Conservation (phyloP, 2,888 invertebrate genomes). For the Altica lythri region DNA sequence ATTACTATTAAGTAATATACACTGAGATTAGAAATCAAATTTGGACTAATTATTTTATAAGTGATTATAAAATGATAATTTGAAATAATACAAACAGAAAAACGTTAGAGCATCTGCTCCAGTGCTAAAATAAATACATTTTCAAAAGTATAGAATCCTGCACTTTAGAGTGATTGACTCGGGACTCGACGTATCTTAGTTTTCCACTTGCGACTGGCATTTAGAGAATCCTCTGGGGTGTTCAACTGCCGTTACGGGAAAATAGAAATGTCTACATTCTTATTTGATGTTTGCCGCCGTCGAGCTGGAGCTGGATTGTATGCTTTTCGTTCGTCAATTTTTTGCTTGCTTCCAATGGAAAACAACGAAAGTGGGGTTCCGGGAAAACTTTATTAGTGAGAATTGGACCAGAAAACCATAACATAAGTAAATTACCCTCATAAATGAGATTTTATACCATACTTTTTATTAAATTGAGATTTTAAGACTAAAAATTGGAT, state of each 20-base stretch:
- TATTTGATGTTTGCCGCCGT: conserved; percentile 32
- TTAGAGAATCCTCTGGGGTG: conserved; percentile 37
- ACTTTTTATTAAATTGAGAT: background rate
- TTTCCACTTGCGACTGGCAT: conserved; percentile 38
- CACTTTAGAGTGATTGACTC: conserved; percentile 37
- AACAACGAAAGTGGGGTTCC: background rate
- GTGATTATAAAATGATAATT: no score
- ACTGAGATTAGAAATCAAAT: no score
- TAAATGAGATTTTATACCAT: no score
- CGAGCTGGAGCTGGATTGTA: conserved; percentile 20
- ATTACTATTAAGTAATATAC: no score
- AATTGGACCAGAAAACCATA: no score
- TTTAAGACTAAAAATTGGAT: background rate
- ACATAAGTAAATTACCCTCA: no score
- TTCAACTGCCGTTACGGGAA: conserved; percentile 34
- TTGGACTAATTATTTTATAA: no score
- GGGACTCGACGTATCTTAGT: conserved; percentile 32
- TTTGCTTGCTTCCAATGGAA: conserved; percentile 6
- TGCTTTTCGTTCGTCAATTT: conserved; percentile 14
- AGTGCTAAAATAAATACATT: conserved; percentile 31
- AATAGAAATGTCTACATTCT: conserved; percentile 39
- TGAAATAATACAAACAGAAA: no score
- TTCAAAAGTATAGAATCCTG: conserved; percentile 35
- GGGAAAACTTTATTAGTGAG: background rate
- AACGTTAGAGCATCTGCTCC: conserved; percentile 13